Evolutionary conservation across 2,888 invertebrate genomes (phyloP), one percentile per base, ranked within the genome.

Genomic region (Pandemis heparana): DNA sequence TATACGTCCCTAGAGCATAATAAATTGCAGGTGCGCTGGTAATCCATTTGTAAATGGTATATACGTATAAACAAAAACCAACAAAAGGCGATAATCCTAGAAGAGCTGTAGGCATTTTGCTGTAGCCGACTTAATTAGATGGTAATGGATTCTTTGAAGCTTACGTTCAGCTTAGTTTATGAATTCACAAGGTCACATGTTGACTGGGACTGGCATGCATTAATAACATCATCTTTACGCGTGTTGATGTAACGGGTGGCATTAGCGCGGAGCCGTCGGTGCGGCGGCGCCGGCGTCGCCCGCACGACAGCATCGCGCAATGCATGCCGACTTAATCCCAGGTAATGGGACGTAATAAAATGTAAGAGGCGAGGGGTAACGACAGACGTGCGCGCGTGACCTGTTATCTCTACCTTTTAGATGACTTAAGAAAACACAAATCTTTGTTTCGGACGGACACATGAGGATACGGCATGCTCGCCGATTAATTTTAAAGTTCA

Each of bases 271-370:
- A 32, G 51, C 48, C 78, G 79, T 78, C 79, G 77, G 78, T 78
- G 84, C 41, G 41, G 12, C 43, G 82, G 81, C 83, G 81, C 18
- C 76, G 80, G 83, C 83, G 82, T 78, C 82, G 86, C 81, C 79
- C 85, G 87, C 88, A 87, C 87, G 89, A 87, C 87, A 89, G 88
- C 88, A 88, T 85, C 86, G 82, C 82, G 83, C 86, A 85, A 88
- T 89, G 88, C 88, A 90, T 89, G 88, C 85, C 81, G 89, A 87
- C 90, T 91, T 92, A 92, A 92, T 92, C 89, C 87, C 87, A 87
- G 89, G 91, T 92, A 92, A 92, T 91, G 90, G 89, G 86, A 83
- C 83, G 88, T 89, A 91, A 92, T 92, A 92, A 92, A 93, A 92
- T 91, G 92, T 92, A 92, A 92, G 91, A 92, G 92, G 86, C 87